Conservation (phyloP, 2,888 invertebrate genomes). For the Lasius fuliginosus region DNA sequence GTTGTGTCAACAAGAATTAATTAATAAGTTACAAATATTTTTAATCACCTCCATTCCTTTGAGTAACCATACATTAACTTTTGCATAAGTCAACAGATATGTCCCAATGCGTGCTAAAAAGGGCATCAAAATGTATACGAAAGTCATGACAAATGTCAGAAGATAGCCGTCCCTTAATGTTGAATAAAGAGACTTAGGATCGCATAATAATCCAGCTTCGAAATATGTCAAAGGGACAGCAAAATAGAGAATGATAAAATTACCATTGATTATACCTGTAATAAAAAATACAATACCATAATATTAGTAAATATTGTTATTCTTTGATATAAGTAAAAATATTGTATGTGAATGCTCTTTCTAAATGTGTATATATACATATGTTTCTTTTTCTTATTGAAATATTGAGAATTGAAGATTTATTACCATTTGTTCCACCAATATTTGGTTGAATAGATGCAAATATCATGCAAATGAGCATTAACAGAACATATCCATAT, state of each 20-base stretch:
- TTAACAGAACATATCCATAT: slow-evolving; percentile 82
- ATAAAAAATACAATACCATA: slow-evolving; percentile 15
- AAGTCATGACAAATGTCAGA: slow-evolving; percentile 80
- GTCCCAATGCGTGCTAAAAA: slow-evolving; percentile 79
- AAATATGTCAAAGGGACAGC: slow-evolving; percentile 84
- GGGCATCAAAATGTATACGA: slow-evolving; percentile 83
- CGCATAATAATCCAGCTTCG: slow-evolving; percentile 83
- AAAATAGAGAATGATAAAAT: slow-evolving; percentile 82
- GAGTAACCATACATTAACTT: slow-evolving; percentile 82
- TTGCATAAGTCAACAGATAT: slow-evolving; percentile 77
- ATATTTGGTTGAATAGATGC: slow-evolving; percentile 82
- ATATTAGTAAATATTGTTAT: not conserved
- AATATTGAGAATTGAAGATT: not conserved
- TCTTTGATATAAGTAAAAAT: not conserved
- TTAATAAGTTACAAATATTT: slow-evolving; percentile 20
- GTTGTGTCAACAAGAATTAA: not conserved
- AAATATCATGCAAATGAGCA: slow-evolving; percentile 82
- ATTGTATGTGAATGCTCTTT: not conserved
- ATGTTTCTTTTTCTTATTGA: not conserved
- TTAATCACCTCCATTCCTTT: slow-evolving; percentile 84
- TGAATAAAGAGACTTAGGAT: slow-evolving; percentile 78
- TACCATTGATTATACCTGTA: slow-evolving; percentile 82
- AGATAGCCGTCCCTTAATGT: slow-evolving; percentile 80
- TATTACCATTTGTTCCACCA: slow-evolving; percentile 78
- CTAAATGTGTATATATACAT: not conserved